Percentiles rank a stretch among this genome's conserved stretches.
Evolutionary conservation across 2,113 vertebrate genomes (phyloP).

Genomic region (Ovibos moschatus): DNA sequence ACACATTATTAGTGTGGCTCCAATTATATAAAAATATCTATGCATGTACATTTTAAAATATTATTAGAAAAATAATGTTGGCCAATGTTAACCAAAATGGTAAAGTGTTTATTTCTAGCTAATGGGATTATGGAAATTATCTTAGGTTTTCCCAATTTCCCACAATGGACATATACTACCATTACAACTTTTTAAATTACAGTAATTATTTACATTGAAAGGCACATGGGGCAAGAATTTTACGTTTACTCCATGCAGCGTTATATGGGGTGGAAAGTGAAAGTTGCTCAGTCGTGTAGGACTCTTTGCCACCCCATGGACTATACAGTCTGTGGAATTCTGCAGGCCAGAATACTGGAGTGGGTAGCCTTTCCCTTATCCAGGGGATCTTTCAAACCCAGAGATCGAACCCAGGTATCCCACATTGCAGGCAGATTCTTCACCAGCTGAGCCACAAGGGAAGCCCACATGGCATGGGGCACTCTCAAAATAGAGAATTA

Average conservation of each 20-base stretch:
- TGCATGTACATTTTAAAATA: background rate
- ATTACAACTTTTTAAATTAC: background rate
- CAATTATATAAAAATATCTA: background rate
- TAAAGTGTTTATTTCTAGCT: background rate
- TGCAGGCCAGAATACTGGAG: background rate
- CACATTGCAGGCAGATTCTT: background rate
- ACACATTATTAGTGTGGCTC: background rate
- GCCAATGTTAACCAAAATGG: background rate
- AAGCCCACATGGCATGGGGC: background rate
- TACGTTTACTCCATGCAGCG: too few relatives aligned
- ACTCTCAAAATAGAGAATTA: background rate
- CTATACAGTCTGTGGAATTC: background rate
- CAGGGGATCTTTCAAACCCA: background rate
- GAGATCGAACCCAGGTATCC: background rate
- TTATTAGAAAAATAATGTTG: background rate
- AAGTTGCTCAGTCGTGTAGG: background rate
- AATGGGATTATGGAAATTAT: background rate
- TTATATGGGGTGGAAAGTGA: background rate
- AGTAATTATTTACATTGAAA: background rate
- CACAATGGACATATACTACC: background rate
- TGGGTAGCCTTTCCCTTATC: background rate
- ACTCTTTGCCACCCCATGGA: background rate
- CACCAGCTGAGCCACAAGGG: background rate
- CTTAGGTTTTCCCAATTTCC: background rate
- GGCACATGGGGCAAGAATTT: background rate